These are phyloP conservation scores for Prochilodus magdalenae DNA, from an alignment of 2,113 vertebrate species.

Conservation along the genomic window DNA sequence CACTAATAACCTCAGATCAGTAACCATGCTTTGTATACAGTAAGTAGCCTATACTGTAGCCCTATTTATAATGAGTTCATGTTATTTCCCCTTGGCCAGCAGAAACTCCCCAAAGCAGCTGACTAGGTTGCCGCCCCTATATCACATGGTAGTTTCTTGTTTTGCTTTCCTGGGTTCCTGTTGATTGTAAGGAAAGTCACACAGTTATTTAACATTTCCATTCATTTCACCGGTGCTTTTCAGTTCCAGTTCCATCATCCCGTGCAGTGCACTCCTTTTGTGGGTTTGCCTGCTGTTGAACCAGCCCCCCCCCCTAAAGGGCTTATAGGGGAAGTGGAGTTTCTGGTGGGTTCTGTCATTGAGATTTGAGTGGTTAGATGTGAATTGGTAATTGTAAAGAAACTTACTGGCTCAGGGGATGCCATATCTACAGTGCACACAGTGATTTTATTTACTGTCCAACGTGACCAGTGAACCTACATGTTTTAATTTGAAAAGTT, in stretches of 20 bases:
- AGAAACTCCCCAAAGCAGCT: constrained; percentile 1
- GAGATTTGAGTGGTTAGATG: no score
- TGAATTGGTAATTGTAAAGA: no score
- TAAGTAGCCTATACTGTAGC: constrained; percentile 55
- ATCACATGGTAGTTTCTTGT: not conserved
- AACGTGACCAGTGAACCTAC: no score
- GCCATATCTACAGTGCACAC: no score
- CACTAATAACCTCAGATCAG: constrained; percentile 29
- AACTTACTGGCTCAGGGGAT: no score
- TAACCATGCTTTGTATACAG: constrained; percentile 61
- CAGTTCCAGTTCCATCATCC: not conserved
- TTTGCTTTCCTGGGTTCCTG: not conserved
- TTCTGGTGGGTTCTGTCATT: not conserved
- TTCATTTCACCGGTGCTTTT: not conserved
- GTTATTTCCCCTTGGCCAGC: constrained; percentile 30
- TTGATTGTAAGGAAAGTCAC: constrained; percentile 5
- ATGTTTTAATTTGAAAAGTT: no score
- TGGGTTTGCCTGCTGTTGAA: not conserved
- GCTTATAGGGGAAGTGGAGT: no score
- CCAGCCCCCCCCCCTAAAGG: no score
- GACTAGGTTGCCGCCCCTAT: not conserved
- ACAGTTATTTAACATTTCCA: constrained; percentile 14
- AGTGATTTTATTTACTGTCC: no score
- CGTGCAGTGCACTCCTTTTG: not conserved
- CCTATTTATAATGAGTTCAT: constrained; percentile 22